These are phyloP conservation scores for Scaptomyza pallida DNA, from an alignment of 1,140 invertebrate genomes.

Conservation along the genomic window DNA sequence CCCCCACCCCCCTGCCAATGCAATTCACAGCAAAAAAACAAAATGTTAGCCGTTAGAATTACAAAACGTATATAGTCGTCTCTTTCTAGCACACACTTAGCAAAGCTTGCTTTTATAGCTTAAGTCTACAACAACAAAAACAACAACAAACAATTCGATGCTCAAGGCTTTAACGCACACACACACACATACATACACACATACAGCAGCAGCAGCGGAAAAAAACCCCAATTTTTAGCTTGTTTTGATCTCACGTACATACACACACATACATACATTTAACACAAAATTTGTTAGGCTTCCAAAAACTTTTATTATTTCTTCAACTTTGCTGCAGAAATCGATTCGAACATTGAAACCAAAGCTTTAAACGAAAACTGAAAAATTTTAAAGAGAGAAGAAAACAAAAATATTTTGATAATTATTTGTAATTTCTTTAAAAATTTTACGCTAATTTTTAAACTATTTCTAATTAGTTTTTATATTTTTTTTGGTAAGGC, in stretches of 20 bases:
- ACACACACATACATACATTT: no score
- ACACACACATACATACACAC: no score
- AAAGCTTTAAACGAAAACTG: constrained; percentile 66
- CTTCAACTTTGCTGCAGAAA: constrained; percentile 69
- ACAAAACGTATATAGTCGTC: constrained; percentile 39
- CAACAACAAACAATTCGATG: constrained; percentile 25
- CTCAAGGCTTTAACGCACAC: constrained; percentile 53
- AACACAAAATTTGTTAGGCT: constrained; percentile 56
- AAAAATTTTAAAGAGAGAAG: constrained; percentile 18
- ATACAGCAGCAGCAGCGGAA: constrained; percentile 3
- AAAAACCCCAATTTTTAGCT: constrained; percentile 41
- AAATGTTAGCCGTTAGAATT: constrained; percentile 23
- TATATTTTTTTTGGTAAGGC: constrained; percentile 36
- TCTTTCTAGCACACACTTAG: constrained; percentile 50
- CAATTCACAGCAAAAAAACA: constrained; percentile 12
- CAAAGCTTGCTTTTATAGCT: constrained; percentile 19
- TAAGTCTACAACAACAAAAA: constrained; percentile 9
- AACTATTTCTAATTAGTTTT: constrained; percentile 35
- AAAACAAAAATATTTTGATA: constrained; percentile 51
- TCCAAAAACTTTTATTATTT: constrained; percentile 36
- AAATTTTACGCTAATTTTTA: constrained; percentile 48
- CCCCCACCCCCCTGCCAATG: neutral
- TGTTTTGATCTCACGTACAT: constrained; percentile 76
- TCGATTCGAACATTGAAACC: constrained; percentile 72
- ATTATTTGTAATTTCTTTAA: constrained; percentile 39